A percentile compares a stretch with the other conserved stretches of the same genome.
phyloP scores from a whole-genome alignment of 2,888 invertebrate genomes.

The Parnassius smintheus region DNA sequence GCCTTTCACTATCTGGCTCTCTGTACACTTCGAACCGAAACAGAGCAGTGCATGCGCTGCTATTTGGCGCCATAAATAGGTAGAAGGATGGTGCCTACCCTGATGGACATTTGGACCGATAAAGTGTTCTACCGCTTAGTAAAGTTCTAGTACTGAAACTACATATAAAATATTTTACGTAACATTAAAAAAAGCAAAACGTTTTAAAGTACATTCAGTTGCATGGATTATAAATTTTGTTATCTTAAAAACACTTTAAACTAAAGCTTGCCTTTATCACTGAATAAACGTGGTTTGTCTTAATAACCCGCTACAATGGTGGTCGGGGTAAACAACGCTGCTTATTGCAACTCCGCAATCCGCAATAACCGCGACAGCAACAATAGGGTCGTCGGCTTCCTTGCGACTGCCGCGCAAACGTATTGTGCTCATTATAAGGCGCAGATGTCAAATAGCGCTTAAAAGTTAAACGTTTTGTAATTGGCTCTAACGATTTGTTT shows the following conservation, averaged over 20 bases:
- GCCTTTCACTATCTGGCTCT: too few species aligned
- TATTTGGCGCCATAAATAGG: too few species aligned
- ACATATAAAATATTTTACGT: too few species aligned
- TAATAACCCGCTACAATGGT: conserved; percentile 74
- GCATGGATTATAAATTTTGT: too few species aligned
- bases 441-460: conserved; percentile 54
- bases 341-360: conserved; percentile 72
- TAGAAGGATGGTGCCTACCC: too few species aligned
- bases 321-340: conserved; percentile 68
- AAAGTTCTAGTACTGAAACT: too few species aligned
- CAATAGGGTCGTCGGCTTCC: conserved; percentile 56
- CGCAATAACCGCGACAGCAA: conserved; percentile 74
- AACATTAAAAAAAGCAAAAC: too few species aligned
- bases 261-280: conserved; percentile 42
- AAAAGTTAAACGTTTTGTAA: conserved; percentile 45
- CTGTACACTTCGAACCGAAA: too few species aligned
- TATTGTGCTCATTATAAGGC: conserved; percentile 62
- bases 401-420: conserved; percentile 52
- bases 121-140: too few species aligned
- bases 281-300: conserved; percentile 50
- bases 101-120: too few species aligned
- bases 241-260: conserved; percentile 33
- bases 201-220: too few species aligned
- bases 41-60: too few species aligned
- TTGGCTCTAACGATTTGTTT: conserved; percentile 32